These are phyloP conservation scores for Agrotis ipsilon DNA, from an alignment of 2,888 invertebrate genomes.

Conservation along the genomic window DNA sequence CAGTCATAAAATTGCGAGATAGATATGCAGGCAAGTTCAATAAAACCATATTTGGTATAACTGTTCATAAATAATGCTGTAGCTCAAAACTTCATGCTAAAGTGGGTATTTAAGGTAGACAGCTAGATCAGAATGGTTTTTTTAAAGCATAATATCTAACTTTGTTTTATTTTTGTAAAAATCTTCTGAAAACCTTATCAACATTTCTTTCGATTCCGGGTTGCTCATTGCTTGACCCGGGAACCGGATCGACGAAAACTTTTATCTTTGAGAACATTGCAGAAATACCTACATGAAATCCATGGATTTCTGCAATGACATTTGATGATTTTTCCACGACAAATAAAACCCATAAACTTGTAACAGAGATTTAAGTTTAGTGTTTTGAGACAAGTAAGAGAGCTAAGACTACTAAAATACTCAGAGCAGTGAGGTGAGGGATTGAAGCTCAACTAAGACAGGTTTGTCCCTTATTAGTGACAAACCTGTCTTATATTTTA, in stretches of 20 bases:
- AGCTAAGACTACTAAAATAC: no score
- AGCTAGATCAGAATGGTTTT: not conserved
- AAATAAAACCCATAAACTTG: not conserved
- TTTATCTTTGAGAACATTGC: not conserved
- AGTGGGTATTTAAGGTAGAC: not conserved
- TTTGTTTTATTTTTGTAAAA: not conserved
- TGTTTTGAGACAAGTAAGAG: no score
- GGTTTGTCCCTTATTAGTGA: no score
- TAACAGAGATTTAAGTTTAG: not conserved
- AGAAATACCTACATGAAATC: not conserved
- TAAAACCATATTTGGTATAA: slow-evolving; percentile 51
- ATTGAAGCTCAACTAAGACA: no score
- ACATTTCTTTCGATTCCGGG: not conserved
- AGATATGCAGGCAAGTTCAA: slow-evolving; percentile 36
- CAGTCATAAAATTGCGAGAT: slow-evolving; percentile 33
- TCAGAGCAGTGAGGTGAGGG: no score
- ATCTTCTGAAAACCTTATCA: no score
- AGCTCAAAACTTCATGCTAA: slow-evolving; percentile 24
- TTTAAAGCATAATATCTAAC: not conserved
- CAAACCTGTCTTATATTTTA: no score
- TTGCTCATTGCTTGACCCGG: not conserved
- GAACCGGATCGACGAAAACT: not conserved
- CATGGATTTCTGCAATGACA: no score
- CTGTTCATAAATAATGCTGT: slow-evolving; percentile 26
- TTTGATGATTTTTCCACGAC: no score